These are phyloP conservation scores for Pteropus rufus DNA, from an alignment of 2,797 vertebrate genomes.

Conservation along the genomic window DNA sequence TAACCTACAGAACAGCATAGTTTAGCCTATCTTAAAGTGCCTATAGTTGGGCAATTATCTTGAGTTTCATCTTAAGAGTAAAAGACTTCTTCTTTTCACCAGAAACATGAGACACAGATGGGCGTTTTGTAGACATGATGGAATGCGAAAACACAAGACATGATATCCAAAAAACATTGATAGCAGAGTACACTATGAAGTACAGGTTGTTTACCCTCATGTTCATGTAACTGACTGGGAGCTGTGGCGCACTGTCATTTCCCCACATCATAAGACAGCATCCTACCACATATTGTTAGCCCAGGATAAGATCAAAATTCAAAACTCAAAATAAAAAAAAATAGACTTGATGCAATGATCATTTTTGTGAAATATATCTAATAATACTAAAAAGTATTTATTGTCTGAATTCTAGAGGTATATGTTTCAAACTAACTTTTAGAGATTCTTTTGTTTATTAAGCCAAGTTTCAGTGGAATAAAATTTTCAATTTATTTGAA, in stretches of 20 bases:
- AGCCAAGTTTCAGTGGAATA: neutral
- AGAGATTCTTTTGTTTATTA: slow-evolving; percentile 11
- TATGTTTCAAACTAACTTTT: neutral
- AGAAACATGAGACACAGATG: neutral
- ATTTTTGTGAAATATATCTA: neutral
- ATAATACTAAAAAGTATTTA: neutral
- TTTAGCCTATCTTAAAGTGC: neutral
- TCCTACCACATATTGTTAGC: neutral
- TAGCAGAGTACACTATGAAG: neutral
- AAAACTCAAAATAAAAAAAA: neutral
- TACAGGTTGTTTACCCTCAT: neutral
- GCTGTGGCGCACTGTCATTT: neutral
- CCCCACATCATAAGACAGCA: neutral
- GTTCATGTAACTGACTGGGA: neutral
- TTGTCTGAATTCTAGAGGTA: neutral
- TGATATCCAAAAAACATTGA: neutral
- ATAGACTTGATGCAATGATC: neutral
- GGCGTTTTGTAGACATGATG: neutral
- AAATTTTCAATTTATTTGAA: slow-evolving; percentile 29
- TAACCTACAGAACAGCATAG: neutral
- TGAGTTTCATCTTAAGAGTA: neutral
- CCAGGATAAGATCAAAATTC: neutral
- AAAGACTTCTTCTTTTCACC: neutral
- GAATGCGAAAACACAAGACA: neutral
- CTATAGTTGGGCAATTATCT: neutral